A percentile compares a stretch with the other conserved stretches of the same genome.
phyloP scores from a whole-genome alignment of 2,888 invertebrate species.

The Eristalinus aeneus region DNA sequence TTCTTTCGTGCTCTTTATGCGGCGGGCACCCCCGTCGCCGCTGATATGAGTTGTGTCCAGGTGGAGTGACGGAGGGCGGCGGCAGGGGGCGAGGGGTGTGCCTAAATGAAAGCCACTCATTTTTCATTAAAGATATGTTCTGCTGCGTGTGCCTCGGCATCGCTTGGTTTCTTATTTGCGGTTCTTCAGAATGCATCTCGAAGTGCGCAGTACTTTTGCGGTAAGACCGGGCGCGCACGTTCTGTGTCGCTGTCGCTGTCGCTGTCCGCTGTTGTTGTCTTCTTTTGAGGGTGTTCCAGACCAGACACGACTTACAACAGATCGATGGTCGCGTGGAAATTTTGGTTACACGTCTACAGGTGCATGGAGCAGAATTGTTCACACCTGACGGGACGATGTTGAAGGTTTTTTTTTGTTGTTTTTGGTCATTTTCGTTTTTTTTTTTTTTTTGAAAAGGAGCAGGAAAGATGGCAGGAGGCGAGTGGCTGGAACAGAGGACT shows the following conservation, averaged over 20 bases:
- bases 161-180: conserved; percentile 45
- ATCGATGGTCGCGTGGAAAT: conserved; percentile 65
- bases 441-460: background rate
- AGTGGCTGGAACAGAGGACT: conserved; percentile 27
- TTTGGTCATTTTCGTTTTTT: background rate
- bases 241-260: conserved; percentile 9
- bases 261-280: conserved; percentile 12
- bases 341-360: conserved; percentile 56
- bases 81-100: background rate
- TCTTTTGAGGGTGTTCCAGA: conserved; percentile 53
- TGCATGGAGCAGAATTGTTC: conserved; percentile 60
- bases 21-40: background rate
- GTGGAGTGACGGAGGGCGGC: background rate
- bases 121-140: conserved; percentile 53
- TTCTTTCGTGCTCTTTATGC: conserved; percentile 8
- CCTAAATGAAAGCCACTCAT: conserved; percentile 51
- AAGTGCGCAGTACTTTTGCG: conserved; percentile 41
- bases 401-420: background rate
- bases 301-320: conserved; percentile 60
- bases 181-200: conserved; percentile 40
- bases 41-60: background rate
- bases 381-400: conserved; percentile 58
- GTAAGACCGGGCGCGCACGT: conserved; percentile 16
- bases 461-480: conserved; percentile 10
- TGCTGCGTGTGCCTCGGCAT: conserved; percentile 21